Evolutionary conservation across 2,797 vertebrate species (phyloP).

Genomic region (Gymnoscopelus microlampas): DNA sequence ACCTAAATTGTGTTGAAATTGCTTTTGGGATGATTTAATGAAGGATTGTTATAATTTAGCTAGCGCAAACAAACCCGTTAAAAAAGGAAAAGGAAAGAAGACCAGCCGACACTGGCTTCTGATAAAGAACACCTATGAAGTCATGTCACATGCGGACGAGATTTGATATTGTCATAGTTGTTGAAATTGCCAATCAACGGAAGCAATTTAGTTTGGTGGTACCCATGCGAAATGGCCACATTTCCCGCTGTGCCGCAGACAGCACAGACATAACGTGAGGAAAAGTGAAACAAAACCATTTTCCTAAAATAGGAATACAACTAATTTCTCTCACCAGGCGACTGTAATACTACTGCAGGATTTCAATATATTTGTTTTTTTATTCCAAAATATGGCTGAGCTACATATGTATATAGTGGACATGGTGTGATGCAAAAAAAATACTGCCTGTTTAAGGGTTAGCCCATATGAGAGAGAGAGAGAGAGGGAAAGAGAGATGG

Average conservation of each 20-base stretch:
- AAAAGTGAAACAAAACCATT: not conserved
- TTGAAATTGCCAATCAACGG: slow-evolving; percentile 54
- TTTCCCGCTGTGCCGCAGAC: slow-evolving; percentile 6
- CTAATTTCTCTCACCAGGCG: slow-evolving; percentile 14
- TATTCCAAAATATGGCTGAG: too few species aligned
- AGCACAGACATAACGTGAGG: slow-evolving; percentile 23
- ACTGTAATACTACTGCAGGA: slow-evolving; percentile 1
- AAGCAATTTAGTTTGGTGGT: slow-evolving; percentile 42
- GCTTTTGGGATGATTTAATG: slow-evolving; percentile 33
- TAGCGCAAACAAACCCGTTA: slow-evolving; percentile 40
- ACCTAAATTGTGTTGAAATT: slow-evolving; percentile 27
- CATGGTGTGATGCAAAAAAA: too few species aligned
- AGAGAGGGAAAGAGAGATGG: slow-evolving; percentile 21
- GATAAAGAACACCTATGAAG: slow-evolving; percentile 34
- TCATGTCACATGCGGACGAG: slow-evolving; percentile 20
- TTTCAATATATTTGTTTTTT: slow-evolving; percentile 16
- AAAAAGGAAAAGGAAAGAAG: slow-evolving; percentile 33
- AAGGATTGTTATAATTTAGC: slow-evolving; percentile 57
- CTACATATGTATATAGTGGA: too few species aligned
- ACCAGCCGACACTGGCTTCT: slow-evolving; percentile 30
- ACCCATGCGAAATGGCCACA: slow-evolving; percentile 23
- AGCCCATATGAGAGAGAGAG: slow-evolving; percentile 20
- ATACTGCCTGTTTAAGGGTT: too few species aligned
- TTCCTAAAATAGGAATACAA: slow-evolving; percentile 16
- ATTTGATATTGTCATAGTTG: slow-evolving; percentile 20